phyloP scores from a whole-genome alignment of 2,113 vertebrate species.

The Trematomus loennbergii region DNA sequence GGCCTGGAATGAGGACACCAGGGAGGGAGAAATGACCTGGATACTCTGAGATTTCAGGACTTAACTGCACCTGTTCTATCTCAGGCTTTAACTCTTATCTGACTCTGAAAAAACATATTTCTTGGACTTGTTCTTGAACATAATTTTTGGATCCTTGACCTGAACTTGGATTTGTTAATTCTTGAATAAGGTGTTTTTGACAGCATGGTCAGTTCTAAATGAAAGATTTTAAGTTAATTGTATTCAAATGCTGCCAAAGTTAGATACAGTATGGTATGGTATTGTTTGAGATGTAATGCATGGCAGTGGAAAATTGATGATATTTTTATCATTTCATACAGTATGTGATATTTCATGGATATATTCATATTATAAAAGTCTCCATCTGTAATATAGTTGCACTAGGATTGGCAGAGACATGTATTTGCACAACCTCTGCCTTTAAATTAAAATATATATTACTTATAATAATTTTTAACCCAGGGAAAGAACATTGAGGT shows the following conservation, averaged over 20 bases:
- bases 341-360: not conserved
- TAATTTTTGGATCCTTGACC: not conserved
- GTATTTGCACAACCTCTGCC: not conserved
- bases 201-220: not conserved
- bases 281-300: not conserved
- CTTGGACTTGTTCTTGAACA: not conserved
- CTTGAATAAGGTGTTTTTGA: not conserved
- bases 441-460: not conserved
- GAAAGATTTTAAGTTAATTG: not conserved
- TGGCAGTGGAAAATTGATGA: not conserved
- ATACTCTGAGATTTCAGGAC: conserved; percentile 27
- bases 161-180: too few relatives aligned
- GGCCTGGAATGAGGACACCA: conserved; percentile 46
- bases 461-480: not conserved
- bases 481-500: not conserved
- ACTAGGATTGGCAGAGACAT: not conserved
- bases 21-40: conserved; percentile 41
- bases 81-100: not conserved
- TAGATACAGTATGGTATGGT: too few relatives aligned
- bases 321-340: not conserved
- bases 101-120: not conserved
- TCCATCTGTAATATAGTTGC: not conserved
- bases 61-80: conserved; percentile 15
- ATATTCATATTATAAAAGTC: not conserved
- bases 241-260: not conserved